These are phyloP conservation scores for Agrochola macilenta DNA, from an alignment of 2,888 invertebrate genomes.

Conservation along the genomic window DNA sequence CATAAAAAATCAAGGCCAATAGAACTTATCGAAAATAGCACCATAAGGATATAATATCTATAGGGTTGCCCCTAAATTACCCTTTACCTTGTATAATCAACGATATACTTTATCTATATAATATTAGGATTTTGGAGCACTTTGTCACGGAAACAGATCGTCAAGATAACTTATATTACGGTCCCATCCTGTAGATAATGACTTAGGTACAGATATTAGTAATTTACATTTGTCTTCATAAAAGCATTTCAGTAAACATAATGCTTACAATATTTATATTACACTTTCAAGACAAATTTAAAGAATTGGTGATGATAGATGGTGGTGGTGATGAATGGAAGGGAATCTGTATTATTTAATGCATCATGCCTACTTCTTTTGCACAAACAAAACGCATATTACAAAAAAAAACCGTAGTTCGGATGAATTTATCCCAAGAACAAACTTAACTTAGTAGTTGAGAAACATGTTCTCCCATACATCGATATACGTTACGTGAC, in stretches of 20 bases:
- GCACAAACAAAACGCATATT: no score
- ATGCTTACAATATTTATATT: not conserved
- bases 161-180: slow-evolving; percentile 44
- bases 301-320: no score
- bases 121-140: not conserved
- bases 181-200: slow-evolving; percentile 38
- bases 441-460: no score
- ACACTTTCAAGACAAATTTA: no score
- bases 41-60: not conserved
- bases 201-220: not conserved
- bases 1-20: not conserved
- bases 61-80: not conserved
- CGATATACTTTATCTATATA: slow-evolving; percentile 11
- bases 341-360: no score
- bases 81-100: not conserved
- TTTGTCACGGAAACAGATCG: slow-evolving; percentile 24
- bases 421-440: no score
- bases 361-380: no score
- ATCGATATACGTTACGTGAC: no score
- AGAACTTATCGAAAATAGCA: not conserved
- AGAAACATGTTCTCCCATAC: no score
- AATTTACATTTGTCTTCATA: not conserved
- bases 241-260: not conserved
- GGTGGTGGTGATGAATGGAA: no score
- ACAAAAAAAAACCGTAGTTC: no score